A percentile compares a stretch with the other conserved stretches of the same genome.
Evolutionary conservation across 2,797 vertebrate genomes (phyloP).

Genomic region (Sternotherus odoratus): DNA sequence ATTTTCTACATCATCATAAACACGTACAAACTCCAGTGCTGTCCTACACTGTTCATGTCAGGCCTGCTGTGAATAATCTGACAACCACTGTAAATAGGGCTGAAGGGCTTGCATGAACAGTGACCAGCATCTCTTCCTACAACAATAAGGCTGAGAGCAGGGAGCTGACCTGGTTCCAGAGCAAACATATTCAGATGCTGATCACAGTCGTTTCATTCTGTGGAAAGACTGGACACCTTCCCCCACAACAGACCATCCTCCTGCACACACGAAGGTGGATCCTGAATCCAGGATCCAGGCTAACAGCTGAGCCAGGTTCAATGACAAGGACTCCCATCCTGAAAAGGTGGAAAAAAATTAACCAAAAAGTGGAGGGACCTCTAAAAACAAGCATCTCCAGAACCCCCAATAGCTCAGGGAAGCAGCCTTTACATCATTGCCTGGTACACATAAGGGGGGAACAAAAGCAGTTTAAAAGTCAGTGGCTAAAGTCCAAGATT

Average conservation of each 20-base stretch:
- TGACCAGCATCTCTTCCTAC: background rate
- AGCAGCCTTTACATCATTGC: background rate
- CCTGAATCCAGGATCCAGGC: background rate
- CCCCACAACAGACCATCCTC: background rate
- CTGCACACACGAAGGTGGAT: accelerated
- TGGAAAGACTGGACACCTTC: background rate
- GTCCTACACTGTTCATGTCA: background rate
- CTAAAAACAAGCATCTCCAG: background rate
- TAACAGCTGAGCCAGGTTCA: background rate
- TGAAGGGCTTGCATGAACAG: background rate
- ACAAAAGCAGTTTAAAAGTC: background rate
- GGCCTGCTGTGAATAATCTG: too few species aligned
- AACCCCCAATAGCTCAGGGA: background rate
- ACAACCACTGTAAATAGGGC: background rate
- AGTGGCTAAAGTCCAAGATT: background rate
- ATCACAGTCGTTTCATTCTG: too few species aligned
- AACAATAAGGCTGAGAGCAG: background rate
- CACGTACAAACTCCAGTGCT: background rate
- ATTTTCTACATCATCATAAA: background rate
- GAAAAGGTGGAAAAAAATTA: background rate
- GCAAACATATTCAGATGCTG: background rate
- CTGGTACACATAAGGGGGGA: background rate
- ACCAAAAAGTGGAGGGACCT: background rate
- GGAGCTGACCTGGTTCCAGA: background rate
- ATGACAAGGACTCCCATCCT: background rate